Conservation (phyloP, 2,888 invertebrate genomes). For the Metellina segmentata region DNA sequence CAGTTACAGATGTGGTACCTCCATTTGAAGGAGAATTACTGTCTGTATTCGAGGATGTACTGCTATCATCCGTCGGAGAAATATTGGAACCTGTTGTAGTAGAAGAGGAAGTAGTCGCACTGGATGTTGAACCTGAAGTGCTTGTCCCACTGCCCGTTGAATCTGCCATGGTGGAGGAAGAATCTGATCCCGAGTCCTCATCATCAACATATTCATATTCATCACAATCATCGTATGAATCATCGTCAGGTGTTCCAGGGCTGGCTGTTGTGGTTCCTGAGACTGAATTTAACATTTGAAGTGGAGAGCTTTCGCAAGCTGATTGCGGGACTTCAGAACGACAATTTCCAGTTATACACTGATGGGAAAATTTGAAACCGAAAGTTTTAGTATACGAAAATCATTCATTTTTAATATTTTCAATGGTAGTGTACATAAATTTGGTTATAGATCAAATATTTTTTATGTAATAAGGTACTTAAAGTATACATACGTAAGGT, state of each 20-base stretch:
- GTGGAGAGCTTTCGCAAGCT: not conserved
- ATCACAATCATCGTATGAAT: not conserved
- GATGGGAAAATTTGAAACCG: not conserved
- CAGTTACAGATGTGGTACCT: not conserved
- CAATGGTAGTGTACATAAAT: not conserved
- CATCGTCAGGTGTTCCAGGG: not conserved
- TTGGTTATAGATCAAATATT: not conserved
- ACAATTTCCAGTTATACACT: conserved; percentile 15
- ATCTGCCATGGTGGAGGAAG: not conserved
- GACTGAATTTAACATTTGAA: not conserved
- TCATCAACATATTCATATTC: not conserved
- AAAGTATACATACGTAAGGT: too few relatives aligned
- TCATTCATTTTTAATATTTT: not conserved
- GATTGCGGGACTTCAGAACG: not conserved
- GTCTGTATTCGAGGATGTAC: not conserved
- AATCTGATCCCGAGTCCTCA: not conserved
- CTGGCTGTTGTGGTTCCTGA: not conserved
- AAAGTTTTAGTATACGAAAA: not conserved
- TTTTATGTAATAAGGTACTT: not conserved
- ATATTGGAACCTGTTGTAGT: not conserved
- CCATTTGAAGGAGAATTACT: not conserved
- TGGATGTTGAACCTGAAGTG: not conserved
- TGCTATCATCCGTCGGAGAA: not conserved
- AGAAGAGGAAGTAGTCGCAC: not conserved
- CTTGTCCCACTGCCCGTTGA: not conserved